Evolutionary conservation across 2,797 vertebrate genomes (phyloP).

Genomic region (Sebastes miniatus): DNA sequence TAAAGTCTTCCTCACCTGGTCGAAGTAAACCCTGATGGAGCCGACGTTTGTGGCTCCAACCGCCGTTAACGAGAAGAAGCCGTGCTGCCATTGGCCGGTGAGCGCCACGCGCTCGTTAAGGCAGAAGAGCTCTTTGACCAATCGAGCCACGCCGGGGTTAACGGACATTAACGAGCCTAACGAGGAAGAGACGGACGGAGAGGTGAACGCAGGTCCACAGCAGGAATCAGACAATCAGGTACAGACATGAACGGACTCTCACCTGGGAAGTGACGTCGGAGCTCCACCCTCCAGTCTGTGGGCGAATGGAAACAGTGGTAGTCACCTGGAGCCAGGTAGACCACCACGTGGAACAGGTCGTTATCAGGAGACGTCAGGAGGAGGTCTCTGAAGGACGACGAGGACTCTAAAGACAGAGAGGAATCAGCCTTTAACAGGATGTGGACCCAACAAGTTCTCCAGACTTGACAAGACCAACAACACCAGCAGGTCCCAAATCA

Average conservation of each 20-base stretch:
- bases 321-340: constrained; percentile 96
- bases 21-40: constrained; percentile 96
- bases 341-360: constrained; percentile 94
- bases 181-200: not conserved
- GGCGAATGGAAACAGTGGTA: constrained; percentile 99
- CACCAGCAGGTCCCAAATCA: not conserved
- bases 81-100: constrained; percentile 92
- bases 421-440: not conserved
- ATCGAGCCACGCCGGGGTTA: constrained; percentile 93
- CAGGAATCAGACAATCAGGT: not conserved
- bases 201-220: not conserved
- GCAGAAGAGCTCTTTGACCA: constrained; percentile 97
- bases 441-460: not conserved
- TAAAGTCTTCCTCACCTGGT: constrained; percentile 79
- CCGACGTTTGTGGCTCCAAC: constrained; percentile 97
- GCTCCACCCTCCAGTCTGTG: constrained; percentile 92
- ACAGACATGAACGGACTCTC: not conserved
- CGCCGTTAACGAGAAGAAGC: constrained; percentile 95
- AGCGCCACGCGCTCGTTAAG: constrained; percentile 95
- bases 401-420: constrained; percentile 46
- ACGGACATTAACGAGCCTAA: constrained; percentile 96
- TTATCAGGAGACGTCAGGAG: constrained; percentile 90
- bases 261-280: constrained; percentile 96
- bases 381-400: constrained; percentile 82
- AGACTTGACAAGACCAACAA: not conserved